phyloP scores from a whole-genome alignment of 2,113 vertebrate species.

The Semicossyphus pulcher region DNA sequence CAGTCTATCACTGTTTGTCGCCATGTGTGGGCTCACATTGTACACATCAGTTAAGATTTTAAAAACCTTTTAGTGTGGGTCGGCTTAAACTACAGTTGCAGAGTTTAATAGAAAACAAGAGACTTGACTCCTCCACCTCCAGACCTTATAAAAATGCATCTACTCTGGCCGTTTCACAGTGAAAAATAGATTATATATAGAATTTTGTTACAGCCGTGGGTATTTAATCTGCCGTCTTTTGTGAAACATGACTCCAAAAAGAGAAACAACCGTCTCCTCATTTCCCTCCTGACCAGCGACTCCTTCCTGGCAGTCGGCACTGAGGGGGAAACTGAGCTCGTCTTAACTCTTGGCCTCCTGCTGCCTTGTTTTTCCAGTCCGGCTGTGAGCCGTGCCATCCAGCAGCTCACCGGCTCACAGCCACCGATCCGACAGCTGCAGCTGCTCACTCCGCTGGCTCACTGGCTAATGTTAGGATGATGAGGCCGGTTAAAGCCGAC shows the following conservation, averaged over 20 bases:
- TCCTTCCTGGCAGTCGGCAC: slow-evolving; percentile 26
- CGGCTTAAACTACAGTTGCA: no score
- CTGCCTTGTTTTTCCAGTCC: slow-evolving; percentile 59
- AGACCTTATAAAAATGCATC: no score
- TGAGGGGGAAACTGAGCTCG: slow-evolving; percentile 27
- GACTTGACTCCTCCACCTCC: no score
- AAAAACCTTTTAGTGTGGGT: no score
- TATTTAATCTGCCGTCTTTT: not conserved
- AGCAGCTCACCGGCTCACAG: slow-evolving; percentile 39
- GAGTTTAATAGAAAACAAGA: no score
- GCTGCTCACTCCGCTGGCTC: slow-evolving; percentile 53
- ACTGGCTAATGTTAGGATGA: slow-evolving; percentile 34
- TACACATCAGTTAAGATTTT: no score
- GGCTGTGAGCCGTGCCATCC: slow-evolving; percentile 48
- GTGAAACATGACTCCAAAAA: slow-evolving; percentile 3
- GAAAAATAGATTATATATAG: no score
- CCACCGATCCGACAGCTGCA: slow-evolving; percentile 56
- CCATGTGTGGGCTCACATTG: no score
- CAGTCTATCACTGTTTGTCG: no score
- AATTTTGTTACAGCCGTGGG: not conserved
- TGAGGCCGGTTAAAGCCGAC: slow-evolving; percentile 35
- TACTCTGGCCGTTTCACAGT: no score
- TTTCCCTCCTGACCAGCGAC: not conserved
- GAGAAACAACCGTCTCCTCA: not conserved
- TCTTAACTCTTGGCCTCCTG: slow-evolving; percentile 46